These are phyloP conservation scores for Leucozona laternaria DNA, from an alignment of 2,888 invertebrate species.

Conservation along the genomic window DNA sequence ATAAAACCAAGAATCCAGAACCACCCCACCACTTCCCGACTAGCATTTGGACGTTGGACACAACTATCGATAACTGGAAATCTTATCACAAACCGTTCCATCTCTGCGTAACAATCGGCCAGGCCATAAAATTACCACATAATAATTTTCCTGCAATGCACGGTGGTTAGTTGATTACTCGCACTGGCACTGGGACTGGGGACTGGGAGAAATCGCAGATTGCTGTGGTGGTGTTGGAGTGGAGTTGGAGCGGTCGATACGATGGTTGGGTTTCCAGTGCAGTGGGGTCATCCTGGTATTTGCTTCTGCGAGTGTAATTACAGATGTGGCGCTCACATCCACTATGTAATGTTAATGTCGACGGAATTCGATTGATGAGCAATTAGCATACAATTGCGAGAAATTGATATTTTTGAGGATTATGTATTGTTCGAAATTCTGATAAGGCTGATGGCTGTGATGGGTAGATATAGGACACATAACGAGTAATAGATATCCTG, in stretches of 20 bases:
- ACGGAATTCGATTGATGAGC: slow-evolving; percentile 73
- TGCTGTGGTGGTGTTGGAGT: neutral
- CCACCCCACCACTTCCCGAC: slow-evolving; percentile 46
- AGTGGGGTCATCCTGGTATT: neutral
- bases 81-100: slow-evolving; percentile 67
- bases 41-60: slow-evolving; percentile 49
- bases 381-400: slow-evolving; percentile 74
- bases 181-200: too few relatives aligned
- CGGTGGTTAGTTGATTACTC: slow-evolving; percentile 10
- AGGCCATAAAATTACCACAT: slow-evolving; percentile 79
- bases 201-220: slow-evolving; percentile 2
- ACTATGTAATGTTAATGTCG: slow-evolving; percentile 30
- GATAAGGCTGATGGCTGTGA: neutral
- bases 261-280: slow-evolving; percentile 8
- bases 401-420: slow-evolving; percentile 69
- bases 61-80: slow-evolving; percentile 67
- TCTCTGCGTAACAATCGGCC: slow-evolving; percentile 74
- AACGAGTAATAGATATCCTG: slow-evolving; percentile 13
- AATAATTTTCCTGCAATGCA: slow-evolving; percentile 77
- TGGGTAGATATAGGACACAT: neutral
- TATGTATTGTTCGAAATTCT: slow-evolving; percentile 17
- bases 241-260: slow-evolving; percentile 1
- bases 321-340: slow-evolving; percentile 48
- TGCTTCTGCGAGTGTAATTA: slow-evolving; percentile 61
- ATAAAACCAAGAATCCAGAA: slow-evolving; percentile 35